Evolutionary conservation across 2,797 vertebrate genomes (phyloP).

Genomic region (Serranus cabrilla): DNA sequence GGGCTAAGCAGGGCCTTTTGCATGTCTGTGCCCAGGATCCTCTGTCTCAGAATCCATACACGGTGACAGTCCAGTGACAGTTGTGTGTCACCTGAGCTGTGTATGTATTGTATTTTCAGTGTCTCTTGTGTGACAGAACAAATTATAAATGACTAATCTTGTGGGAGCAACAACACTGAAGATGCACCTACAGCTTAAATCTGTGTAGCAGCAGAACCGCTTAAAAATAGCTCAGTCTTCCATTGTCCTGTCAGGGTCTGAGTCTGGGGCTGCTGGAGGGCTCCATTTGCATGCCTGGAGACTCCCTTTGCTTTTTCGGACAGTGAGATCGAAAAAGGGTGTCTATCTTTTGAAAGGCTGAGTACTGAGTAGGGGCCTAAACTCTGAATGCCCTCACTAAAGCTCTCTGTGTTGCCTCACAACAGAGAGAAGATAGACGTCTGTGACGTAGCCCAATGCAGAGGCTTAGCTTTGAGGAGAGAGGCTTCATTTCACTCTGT

Average conservation of each 20-base stretch:
- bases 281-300: conserved; percentile 20
- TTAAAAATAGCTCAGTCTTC: conserved; percentile 62
- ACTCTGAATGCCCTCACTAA: conserved; percentile 36
- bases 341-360: conserved; percentile 30
- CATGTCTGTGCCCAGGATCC: no score
- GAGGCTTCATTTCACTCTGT: conserved; percentile 12
- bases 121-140: conserved; percentile 16
- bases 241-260: conserved; percentile 51
- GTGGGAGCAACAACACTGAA: conserved; percentile 17
- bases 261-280: conserved; percentile 37
- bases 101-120: neutral
- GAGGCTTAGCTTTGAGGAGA: conserved; percentile 22
- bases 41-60: no score
- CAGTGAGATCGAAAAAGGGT: conserved; percentile 18
- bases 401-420: conserved; percentile 6
- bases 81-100: neutral
- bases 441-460: neutral
- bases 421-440: neutral
- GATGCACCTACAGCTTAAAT: conserved; percentile 36
- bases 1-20: no score
- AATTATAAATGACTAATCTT: conserved; percentile 6
- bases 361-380: conserved; percentile 23
- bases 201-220: conserved; percentile 40
- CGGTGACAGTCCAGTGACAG: neutral
- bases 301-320: conserved; percentile 30